phyloP scores from a whole-genome alignment of 2,888 invertebrate genomes.

The Notocelia uddmanniana region DNA sequence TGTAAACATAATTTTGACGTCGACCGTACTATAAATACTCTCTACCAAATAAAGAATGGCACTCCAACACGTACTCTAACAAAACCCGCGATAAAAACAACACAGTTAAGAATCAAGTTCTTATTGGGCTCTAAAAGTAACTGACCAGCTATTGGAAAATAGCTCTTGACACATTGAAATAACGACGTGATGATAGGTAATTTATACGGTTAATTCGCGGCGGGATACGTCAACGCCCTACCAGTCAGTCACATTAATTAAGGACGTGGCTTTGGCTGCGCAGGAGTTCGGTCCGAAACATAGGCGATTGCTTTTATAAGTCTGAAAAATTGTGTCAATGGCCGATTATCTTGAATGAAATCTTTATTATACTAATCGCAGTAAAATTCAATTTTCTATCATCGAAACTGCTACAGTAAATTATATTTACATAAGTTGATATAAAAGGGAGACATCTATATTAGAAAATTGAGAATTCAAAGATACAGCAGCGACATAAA shows the following conservation, averaged over 20 bases:
- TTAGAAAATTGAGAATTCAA: too few relatives aligned
- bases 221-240: constrained; percentile 45
- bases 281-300: constrained; percentile 19
- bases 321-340: background rate
- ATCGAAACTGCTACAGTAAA: too few relatives aligned
- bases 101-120: constrained; percentile 18
- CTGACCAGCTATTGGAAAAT: background rate
- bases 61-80: constrained; percentile 24
- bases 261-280: constrained; percentile 48
- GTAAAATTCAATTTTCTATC: too few relatives aligned
- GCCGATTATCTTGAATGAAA: too few relatives aligned
- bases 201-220: constrained; percentile 33
- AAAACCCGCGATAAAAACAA: constrained; percentile 16
- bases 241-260: constrained; percentile 59
- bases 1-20: background rate
- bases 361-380: too few relatives aligned
- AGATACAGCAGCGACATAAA: too few relatives aligned
- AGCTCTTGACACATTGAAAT: background rate
- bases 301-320: constrained; percentile 3
- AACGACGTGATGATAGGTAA: background rate
- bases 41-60: constrained; percentile 15
- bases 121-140: constrained; percentile 3
- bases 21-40: constrained; percentile 9
- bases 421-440: too few relatives aligned
- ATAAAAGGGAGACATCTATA: too few relatives aligned